Evolutionary conservation across 1,140 invertebrate species (phyloP).

Genomic region (Drepana arcuata): DNA sequence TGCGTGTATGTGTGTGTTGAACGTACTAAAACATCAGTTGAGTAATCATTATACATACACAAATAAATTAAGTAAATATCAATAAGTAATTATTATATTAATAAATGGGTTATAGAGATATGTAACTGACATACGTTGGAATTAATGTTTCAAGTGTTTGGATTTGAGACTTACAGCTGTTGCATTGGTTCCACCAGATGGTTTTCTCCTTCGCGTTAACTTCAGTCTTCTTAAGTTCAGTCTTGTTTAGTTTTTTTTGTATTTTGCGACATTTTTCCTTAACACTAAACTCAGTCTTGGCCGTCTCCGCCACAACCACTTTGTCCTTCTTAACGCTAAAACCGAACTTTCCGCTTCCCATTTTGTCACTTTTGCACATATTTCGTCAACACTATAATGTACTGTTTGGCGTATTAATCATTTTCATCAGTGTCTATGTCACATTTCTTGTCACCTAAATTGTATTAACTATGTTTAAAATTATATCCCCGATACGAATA

Average conservation of each 20-base stretch:
- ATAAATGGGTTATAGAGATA: too few relatives aligned
- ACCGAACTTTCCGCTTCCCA: constrained; percentile 57
- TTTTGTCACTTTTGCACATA: constrained; percentile 35
- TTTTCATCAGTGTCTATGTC: constrained; percentile 24
- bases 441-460: constrained; percentile 27
- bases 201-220: constrained; percentile 42
- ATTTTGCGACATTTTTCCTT: constrained; percentile 60
- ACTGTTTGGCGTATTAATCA: constrained; percentile 25
- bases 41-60: too few relatives aligned
- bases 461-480: constrained; percentile 28
- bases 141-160: too few relatives aligned
- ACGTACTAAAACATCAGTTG: too few relatives aligned
- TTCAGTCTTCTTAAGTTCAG: constrained; percentile 63
- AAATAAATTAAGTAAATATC: too few relatives aligned
- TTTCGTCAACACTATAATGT: too few relatives aligned
- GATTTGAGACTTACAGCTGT: constrained; percentile 53
- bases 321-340: constrained; percentile 54
- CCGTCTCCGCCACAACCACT: constrained; percentile 32
- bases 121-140: too few relatives aligned
- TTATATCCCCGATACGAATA: constrained; percentile 26
- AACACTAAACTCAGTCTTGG: constrained; percentile 65
- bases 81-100: too few relatives aligned
- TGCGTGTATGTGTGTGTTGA: too few relatives aligned
- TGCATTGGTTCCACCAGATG: constrained; percentile 65
- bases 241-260: constrained; percentile 64